Percentiles rank a stretch among this genome's conserved stretches.
These are phyloP conservation scores for Aspiorhynchus laticeps DNA, from an alignment of 2,113 vertebrate genomes.

Conservation along the genomic window DNA sequence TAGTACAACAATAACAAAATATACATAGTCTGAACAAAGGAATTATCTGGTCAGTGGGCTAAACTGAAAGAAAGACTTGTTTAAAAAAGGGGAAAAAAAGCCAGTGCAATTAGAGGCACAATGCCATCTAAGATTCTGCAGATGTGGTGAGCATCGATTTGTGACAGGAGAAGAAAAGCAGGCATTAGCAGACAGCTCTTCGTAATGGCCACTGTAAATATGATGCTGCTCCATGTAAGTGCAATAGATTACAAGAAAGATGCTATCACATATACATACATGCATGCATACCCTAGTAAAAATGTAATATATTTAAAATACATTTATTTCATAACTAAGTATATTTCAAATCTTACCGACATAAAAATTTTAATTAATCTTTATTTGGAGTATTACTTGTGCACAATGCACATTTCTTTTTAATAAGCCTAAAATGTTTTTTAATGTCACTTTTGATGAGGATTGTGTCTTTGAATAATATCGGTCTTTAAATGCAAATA, in stretches of 20 bases:
- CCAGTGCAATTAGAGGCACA: background rate
- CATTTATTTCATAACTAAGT: too few relatives aligned
- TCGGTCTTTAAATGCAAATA: too few relatives aligned
- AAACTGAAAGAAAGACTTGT: background rate
- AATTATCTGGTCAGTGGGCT: background rate
- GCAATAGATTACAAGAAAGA: background rate
- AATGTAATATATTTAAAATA: too few relatives aligned
- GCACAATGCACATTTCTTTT: too few relatives aligned
- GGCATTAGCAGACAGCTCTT: background rate
- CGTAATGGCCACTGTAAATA: background rate
- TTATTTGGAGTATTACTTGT: too few relatives aligned
- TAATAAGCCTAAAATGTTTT: too few relatives aligned
- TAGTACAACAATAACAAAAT: constrained; percentile 19
- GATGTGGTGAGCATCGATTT: constrained; percentile 2
- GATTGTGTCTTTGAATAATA: too few relatives aligned
- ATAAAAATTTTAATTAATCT: too few relatives aligned
- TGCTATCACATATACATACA: too few relatives aligned
- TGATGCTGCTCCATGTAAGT: background rate
- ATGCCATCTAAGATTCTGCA: background rate
- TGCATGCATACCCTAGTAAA: too few relatives aligned
- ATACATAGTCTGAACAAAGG: background rate
- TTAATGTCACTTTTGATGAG: too few relatives aligned
- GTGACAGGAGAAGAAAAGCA: background rate
- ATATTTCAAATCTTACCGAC: too few relatives aligned
- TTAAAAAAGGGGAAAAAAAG: background rate